phyloP scores from a whole-genome alignment of 2,113 vertebrate genomes.

The Podarcis cretensis region DNA sequence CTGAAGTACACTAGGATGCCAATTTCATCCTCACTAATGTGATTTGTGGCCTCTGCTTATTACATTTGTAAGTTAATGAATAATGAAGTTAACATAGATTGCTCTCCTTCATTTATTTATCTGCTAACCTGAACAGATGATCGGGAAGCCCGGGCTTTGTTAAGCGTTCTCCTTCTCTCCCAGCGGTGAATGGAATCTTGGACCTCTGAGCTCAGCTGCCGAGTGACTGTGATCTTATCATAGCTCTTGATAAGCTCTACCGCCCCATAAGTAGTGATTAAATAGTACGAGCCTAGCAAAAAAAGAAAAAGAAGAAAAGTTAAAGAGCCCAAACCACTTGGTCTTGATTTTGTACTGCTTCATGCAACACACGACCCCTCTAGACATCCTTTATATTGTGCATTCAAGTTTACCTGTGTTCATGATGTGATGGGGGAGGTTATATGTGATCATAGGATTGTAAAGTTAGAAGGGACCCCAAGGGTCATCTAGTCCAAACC shows the following conservation, averaged over 20 bases:
- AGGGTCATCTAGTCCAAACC: no score
- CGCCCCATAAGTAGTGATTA: slow-evolving; percentile 95
- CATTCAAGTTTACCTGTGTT: no score
- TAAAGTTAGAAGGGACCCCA: no score
- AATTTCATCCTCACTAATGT: neutral
- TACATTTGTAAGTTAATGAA: neutral
- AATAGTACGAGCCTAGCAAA: slow-evolving; percentile 90
- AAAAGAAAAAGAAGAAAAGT: neutral
- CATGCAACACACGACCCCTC: neutral
- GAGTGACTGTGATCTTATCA: slow-evolving; percentile 88
- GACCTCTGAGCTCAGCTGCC: slow-evolving; percentile 92
- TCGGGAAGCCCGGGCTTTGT: slow-evolving; percentile 84
- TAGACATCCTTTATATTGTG: neutral
- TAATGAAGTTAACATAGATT: neutral
- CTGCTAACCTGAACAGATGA: slow-evolving; percentile 86
- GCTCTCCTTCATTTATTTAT: no score
- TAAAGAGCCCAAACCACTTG: neutral
- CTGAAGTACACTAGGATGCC: neutral
- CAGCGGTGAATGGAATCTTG: slow-evolving; percentile 98
- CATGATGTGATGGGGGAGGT: no score
- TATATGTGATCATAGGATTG: no score
- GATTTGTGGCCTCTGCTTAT: neutral
- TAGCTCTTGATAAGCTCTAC: slow-evolving; percentile 96
- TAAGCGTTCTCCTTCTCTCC: slow-evolving; percentile 92
- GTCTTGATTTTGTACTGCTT: neutral